These are phyloP conservation scores for Lasioglossum oenotherae DNA, from an alignment of 2,888 invertebrate genomes.

Conservation along the genomic window DNA sequence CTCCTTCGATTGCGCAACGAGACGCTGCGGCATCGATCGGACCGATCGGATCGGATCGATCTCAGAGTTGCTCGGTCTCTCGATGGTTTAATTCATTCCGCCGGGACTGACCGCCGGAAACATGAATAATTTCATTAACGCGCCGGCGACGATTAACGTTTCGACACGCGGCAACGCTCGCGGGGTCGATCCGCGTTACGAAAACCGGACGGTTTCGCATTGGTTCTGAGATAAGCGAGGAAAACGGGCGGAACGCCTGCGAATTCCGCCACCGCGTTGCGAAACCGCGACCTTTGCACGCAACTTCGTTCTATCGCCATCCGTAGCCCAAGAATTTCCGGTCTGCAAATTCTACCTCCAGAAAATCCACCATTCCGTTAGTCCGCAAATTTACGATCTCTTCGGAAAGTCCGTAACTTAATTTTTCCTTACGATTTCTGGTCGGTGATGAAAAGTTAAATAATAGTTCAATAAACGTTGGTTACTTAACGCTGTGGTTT, in stretches of 20 bases:
- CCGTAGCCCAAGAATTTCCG: conserved; percentile 61
- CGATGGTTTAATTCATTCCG: conserved; percentile 32
- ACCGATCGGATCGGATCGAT: neutral
- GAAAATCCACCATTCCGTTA: neutral
- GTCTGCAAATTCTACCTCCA: conserved; percentile 4
- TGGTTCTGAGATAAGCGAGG: conserved; percentile 33
- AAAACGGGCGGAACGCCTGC: conserved; percentile 30
- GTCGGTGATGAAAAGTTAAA: neutral
- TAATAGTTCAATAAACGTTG: neutral
- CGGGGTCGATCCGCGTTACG: conserved; percentile 33
- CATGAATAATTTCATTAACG: conserved; percentile 50
- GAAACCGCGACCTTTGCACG: conserved; percentile 67
- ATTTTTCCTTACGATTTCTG: neutral
- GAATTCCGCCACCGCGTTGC: conserved; percentile 53
- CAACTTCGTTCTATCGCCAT: conserved; percentile 42
- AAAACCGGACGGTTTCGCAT: conserved; percentile 49
- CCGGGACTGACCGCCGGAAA: conserved; percentile 34
- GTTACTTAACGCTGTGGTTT: neutral
- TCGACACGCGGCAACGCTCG: conserved; percentile 1
- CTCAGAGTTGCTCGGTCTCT: neutral
- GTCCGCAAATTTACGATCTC: neutral
- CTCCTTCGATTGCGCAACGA: conserved; percentile 24
- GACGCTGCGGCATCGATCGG: conserved; percentile 7
- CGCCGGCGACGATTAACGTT: conserved; percentile 38
- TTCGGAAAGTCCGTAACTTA: neutral